Evolutionary conservation across 1,140 invertebrate species (phyloP).

Genomic region (Nebria ingens): DNA sequence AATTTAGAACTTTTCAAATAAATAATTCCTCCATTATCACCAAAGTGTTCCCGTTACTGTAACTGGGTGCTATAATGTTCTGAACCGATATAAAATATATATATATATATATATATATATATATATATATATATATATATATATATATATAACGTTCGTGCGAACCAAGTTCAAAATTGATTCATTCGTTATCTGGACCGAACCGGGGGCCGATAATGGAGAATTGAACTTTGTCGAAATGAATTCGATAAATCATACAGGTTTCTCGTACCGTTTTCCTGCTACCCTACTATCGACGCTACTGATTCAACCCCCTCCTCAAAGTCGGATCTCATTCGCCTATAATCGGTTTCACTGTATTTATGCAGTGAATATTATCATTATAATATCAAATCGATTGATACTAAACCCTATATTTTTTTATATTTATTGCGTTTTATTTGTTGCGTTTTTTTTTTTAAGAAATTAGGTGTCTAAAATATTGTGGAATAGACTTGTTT

Average conservation of each 20-base stretch:
- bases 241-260: constrained; percentile 7
- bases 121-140: too few relatives aligned
- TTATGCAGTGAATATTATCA: too few relatives aligned
- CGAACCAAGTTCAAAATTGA: constrained; percentile 7
- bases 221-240: constrained; percentile 6
- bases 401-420: too few relatives aligned
- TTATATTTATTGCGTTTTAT: too few relatives aligned
- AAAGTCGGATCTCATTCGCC: too few relatives aligned
- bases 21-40: constrained; percentile 1
- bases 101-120: too few relatives aligned
- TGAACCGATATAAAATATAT: background rate
- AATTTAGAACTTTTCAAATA: background rate
- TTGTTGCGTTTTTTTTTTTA: too few relatives aligned
- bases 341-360: too few relatives aligned
- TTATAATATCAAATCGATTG: too few relatives aligned
- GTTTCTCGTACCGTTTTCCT: background rate
- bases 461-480: too few relatives aligned
- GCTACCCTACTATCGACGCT: background rate
- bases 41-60: background rate
- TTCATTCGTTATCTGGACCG: constrained; percentile 4
- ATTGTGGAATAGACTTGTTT: too few relatives aligned
- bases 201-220: background rate
- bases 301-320: background rate
- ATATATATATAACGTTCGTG: background rate
- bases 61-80: background rate